Percentiles rank a stretch among this genome's conserved stretches.
phyloP scores from a whole-genome alignment of 2,113 vertebrate genomes.

The Corythornis vintsioides region DNA sequence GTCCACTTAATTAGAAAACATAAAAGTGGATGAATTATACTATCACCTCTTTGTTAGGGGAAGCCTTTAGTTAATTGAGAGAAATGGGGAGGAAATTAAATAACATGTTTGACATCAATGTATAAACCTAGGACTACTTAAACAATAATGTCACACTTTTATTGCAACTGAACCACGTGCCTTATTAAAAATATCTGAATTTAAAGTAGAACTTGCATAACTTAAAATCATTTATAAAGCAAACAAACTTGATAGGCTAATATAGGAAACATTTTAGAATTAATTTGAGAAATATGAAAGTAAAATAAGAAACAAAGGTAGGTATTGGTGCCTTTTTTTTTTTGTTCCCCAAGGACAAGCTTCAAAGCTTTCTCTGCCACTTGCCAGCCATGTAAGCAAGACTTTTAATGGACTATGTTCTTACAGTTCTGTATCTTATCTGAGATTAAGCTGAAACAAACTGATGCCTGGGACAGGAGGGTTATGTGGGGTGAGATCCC shows the following conservation, averaged over 20 bases:
- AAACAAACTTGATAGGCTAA: neutral
- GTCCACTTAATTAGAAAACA: conserved; percentile 31
- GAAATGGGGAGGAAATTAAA: neutral
- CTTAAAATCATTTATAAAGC: neutral
- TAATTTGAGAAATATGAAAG: neutral
- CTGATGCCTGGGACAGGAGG: accelerated
- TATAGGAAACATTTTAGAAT: neutral
- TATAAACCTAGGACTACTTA: neutral
- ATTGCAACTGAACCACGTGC: too few relatives aligned
- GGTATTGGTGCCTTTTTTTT: neutral
- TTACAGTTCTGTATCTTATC: neutral
- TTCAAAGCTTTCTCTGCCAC: neutral
- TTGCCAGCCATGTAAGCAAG: neutral
- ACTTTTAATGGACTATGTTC: neutral
- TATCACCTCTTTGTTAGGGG: neutral
- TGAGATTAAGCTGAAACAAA: neutral
- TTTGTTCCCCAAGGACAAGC: neutral
- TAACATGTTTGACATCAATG: neutral
- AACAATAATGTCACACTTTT: too few relatives aligned
- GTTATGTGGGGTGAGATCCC: neutral
- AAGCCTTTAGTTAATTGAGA: neutral
- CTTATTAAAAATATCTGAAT: too few relatives aligned
- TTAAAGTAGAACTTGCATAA: neutral
- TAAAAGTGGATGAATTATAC: neutral
- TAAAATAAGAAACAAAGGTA: neutral